phyloP scores from a whole-genome alignment of 2,888 invertebrate genomes.

The Venusia cambrica region DNA sequence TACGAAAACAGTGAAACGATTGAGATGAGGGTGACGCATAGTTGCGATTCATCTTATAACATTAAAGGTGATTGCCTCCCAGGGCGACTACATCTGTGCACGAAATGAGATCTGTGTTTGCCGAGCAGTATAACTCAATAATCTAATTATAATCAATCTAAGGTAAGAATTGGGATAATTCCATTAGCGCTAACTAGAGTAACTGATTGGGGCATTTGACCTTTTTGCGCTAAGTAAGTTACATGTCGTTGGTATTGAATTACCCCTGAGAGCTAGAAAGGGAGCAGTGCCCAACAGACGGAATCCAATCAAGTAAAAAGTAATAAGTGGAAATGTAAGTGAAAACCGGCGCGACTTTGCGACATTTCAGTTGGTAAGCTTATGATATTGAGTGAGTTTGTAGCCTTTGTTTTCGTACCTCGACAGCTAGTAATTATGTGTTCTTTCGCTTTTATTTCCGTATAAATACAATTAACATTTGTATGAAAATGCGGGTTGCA shows the following conservation, averaged over 20 bases:
- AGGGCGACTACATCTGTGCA: too few species aligned
- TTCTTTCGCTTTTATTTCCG: conserved; percentile 4
- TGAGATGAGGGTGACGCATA: too few species aligned
- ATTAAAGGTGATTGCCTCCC: too few species aligned
- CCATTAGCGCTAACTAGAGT: conserved; percentile 30
- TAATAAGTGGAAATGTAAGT: conserved; percentile 29
- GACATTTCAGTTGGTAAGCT: conserved; percentile 11
- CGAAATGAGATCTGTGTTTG: too few species aligned
- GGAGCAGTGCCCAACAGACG: conserved; percentile 17
- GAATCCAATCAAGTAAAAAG: conserved; percentile 34
- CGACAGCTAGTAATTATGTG: conserved; percentile 9
- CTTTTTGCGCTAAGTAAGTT: conserved; percentile 34
- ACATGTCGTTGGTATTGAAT: conserved; percentile 34
- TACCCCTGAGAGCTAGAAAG: conserved; percentile 32
- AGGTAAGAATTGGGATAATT: conserved; percentile 26
- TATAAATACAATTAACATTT: too few species aligned
- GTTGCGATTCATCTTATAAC: too few species aligned
- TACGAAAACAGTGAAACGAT: too few species aligned
- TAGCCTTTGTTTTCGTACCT: conserved; percentile 12
- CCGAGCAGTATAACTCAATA: conserved; percentile 21
- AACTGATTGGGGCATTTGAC: conserved; percentile 38
- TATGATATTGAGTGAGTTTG: conserved; percentile 16
- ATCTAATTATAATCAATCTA: conserved; percentile 28
- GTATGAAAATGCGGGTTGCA: too few species aligned
- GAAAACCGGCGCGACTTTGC: conserved; percentile 16